Evolutionary conservation across 23 tunicate genomes (phyloP), one percentile per base, ranked within the genome.

Genomic region (Halocynthia roretzi): DNA sequence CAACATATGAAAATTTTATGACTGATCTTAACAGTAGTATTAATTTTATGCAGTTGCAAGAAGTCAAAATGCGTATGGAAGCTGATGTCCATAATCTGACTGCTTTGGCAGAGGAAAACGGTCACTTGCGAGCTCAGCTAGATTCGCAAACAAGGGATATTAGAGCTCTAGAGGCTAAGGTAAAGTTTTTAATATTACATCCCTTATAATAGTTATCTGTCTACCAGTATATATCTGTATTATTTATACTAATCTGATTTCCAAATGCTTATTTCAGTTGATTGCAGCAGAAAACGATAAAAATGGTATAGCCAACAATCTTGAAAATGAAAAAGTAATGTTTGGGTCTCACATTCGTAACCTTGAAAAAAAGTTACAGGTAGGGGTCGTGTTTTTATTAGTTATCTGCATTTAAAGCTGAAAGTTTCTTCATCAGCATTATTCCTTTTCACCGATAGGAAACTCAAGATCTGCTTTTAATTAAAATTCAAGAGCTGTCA

Each of bases 51-150:
- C 52, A 90, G 97, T 85, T 90, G 18, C 77, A 88, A 18, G 87
- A 90, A 76, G 71, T 90, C 51, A 81, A 85, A 67, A 81, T 90
- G 84, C 90, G 81, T n/a, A 85, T 90, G 90, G 85, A 90, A 17
- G 90, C 90, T 7, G 89, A 90, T 52, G 74, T 74, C 12, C 52
- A 55, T 8, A 77, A 80, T 40, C 44, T 90, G 77, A 70, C 84
- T 5, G 77, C 85, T 15, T 67, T 90, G 8, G 70, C 66, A 1
- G 86, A 85, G 51, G 97, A 85, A 65, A 90, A 90, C 77, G 84
- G 76, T 8, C 77, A 63, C 12, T 56, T 90, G 54, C 70, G 70
- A 84, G 78, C 86, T 12, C 83, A 85, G 6, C 17, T 90, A 14
- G 76, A 90, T 70, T 67, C 77, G 19, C 67, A 75, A 10, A 58